A percentile compares a stretch with the other conserved stretches of the same genome.
Conservation (phyloP, 2,888 invertebrate species). For the Acronicta psi region DNA sequence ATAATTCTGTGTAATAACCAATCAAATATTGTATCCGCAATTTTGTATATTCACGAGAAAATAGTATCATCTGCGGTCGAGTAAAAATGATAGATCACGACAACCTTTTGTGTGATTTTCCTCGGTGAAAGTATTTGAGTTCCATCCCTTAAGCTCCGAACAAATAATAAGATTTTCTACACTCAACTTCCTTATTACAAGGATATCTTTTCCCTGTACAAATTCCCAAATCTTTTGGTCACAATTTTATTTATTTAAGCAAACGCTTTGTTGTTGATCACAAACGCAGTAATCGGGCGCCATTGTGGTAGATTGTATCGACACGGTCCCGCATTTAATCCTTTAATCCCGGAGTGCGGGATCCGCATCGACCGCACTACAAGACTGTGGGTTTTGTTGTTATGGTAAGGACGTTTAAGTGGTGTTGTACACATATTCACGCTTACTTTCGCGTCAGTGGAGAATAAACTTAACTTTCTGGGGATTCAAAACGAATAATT, state of each 20-base stretch:
- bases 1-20: neutral
- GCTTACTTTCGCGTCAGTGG: constrained; percentile 10
- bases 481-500: neutral
- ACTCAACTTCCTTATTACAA: constrained; percentile 32
- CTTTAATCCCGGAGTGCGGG: constrained; percentile 61
- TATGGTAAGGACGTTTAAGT: constrained; percentile 36
- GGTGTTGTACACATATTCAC: constrained; percentile 13
- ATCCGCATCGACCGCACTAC: constrained; percentile 60
- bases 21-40: neutral
- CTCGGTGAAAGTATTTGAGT: constrained; percentile 33
- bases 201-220: constrained; percentile 46
- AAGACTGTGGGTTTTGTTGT: constrained; percentile 47
- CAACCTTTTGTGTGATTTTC: constrained; percentile 30
- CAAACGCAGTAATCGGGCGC: constrained; percentile 46
- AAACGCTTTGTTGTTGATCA: constrained; percentile 57
- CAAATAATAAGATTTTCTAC: constrained; percentile 49
- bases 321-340: constrained; percentile 60
- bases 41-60: constrained; percentile 11
- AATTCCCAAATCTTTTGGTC: constrained; percentile 45
- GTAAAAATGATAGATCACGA: constrained; percentile 13
- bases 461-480: neutral
- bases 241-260: constrained; percentile 57
- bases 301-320: constrained; percentile 60
- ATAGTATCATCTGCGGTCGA: constrained; percentile 12
- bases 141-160: constrained; percentile 33